Base-by-base conservation (phyloP, 1,140 invertebrate species). In the Penaeus vannamei region DNA sequence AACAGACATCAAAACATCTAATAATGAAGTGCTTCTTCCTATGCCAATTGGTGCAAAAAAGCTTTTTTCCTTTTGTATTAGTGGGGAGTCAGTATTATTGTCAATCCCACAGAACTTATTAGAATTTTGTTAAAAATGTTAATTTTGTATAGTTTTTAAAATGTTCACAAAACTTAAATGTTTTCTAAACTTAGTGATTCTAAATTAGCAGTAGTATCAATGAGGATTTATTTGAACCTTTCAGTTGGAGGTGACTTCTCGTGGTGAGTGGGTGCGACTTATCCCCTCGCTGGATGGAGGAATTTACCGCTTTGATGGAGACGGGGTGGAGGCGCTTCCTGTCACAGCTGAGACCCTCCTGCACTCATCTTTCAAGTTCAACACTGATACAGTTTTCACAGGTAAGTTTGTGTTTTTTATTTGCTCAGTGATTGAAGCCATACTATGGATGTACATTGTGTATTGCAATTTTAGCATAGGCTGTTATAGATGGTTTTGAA, bases 201-300 rank as follows among this genome's bases (percentile, higher is more conserved):
- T 42, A 7, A 4, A 42, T 7, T 2, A 42, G 36, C 36, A 42
- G 36, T 7, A 42, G 36, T 42, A 42, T 42, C 8, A 0, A 42
- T 42, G 1, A 42, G 10, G 22, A 23, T 23, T 69, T 66, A 36
- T 86, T 23, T 23, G 61, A 42, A 42, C 82, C 23, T 72, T 60
- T 59, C 84, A 91, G 81, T 90, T 93, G 83, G 91, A 98, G 96
- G 93, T 98, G 23, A 96, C 95, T 77, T 96, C 96, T 89, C 96
- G 97, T 94, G 98, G 97, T 1, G 95, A 97, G 92, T 96, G 95
- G 94, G 95, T 98, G 61, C 95, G 96, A 90, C 94, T 99, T 91
- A 97, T 99, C 92, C 98, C 98, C 60, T 98, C 98, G 0, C 93
- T 99, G 17, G 96, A 95, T 93, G 98, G 98, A 19, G 95, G 95